Percentiles rank a stretch among this genome's conserved stretches.
These are phyloP conservation scores for Nannospalax galili DNA, from an alignment of 2,113 vertebrate species.

Conservation along the genomic window DNA sequence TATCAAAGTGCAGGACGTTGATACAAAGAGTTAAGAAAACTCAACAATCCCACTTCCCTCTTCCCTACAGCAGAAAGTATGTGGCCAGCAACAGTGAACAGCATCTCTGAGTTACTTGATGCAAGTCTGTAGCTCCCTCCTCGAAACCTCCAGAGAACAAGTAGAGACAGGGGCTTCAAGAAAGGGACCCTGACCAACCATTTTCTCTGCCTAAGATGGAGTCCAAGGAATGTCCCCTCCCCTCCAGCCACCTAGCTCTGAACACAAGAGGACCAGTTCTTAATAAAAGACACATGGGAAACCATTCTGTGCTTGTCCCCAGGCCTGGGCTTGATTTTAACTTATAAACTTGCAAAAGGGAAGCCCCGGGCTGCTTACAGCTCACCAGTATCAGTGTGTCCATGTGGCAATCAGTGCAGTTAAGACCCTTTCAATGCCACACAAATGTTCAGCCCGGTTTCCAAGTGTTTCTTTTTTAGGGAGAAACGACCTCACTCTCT, in stretches of 20 bases:
- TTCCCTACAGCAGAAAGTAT: background rate
- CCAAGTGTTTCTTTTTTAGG: background rate
- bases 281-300: constrained; percentile 65
- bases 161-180: background rate
- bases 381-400: too few relatives aligned
- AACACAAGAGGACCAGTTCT: constrained; percentile 72
- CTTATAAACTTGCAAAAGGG: background rate
- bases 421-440: background rate
- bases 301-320: background rate
- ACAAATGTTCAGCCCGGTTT: constrained; percentile 3
- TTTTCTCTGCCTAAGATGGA: background rate
- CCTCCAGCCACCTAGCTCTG: background rate
- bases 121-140: background rate
- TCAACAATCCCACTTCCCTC: background rate
- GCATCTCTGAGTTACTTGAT: background rate
- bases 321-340: background rate
- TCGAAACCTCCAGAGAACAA: background rate
- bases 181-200: background rate
- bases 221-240: background rate
- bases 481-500: background rate
- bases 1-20: background rate
- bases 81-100: rapidly evolving
- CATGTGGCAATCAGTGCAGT: background rate
- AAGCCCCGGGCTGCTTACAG: background rate
- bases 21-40: rapidly evolving